Evolutionary conservation across 2,113 vertebrate species (phyloP).

Genomic region (Scolopax mira): DNA sequence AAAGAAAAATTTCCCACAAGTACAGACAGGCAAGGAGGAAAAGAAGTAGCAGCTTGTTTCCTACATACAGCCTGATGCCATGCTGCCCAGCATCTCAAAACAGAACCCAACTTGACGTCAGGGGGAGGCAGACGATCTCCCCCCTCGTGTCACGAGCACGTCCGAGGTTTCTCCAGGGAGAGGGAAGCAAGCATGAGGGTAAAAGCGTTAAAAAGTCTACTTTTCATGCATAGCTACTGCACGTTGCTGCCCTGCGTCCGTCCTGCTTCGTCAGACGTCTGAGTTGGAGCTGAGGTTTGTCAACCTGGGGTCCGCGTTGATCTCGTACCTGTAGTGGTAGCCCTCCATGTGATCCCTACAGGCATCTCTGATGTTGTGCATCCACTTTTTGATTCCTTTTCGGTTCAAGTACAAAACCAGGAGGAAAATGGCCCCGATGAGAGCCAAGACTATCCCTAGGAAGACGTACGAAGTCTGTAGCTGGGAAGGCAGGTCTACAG

Average conservation of each 20-base stretch:
- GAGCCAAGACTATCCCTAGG: slow-evolving; percentile 92
- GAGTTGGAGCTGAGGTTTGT: slow-evolving; percentile 96
- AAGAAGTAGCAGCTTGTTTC: slow-evolving; percentile 34
- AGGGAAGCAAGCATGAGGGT: slow-evolving; percentile 55
- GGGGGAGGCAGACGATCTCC: slow-evolving; percentile 36
- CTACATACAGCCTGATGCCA: slow-evolving; percentile 65
- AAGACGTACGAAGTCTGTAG: slow-evolving; percentile 97
- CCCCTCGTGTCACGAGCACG: slow-evolving; percentile 24
- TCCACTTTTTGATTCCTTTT: slow-evolving; percentile 98
- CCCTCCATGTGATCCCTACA: slow-evolving; percentile 99
- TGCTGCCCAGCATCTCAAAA: slow-evolving; percentile 63
- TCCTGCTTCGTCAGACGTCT: slow-evolving; percentile 78
- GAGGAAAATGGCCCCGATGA: slow-evolving; percentile 96
- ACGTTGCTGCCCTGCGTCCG: background rate
- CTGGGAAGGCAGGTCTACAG: slow-evolving; percentile 72
- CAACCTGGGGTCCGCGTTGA: slow-evolving; percentile 91
- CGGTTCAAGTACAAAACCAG: slow-evolving; percentile 97
- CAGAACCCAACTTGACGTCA: slow-evolving; percentile 58
- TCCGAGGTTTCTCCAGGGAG: slow-evolving; percentile 23
- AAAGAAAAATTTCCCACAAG: slow-evolving; percentile 13
- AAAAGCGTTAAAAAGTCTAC: slow-evolving; percentile 66
- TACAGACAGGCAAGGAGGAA: background rate
- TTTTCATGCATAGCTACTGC: slow-evolving; percentile 84
- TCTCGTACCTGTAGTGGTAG: slow-evolving; percentile 98
- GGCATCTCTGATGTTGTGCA: slow-evolving; percentile 95